These are phyloP conservation scores for Silurus meridionalis DNA, from an alignment of 2,113 vertebrate genomes.

Conservation along the genomic window DNA sequence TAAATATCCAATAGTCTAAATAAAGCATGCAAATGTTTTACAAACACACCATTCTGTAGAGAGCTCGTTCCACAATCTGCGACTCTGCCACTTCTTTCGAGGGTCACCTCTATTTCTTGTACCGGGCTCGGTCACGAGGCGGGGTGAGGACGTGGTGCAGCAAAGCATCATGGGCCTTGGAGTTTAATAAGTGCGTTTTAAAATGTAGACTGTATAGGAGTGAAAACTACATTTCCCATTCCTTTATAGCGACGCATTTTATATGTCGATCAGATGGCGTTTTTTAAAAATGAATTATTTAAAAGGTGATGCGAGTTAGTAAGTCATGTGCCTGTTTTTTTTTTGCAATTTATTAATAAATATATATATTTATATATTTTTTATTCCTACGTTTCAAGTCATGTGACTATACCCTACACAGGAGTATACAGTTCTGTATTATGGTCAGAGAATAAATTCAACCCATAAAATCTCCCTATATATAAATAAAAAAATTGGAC, in stretches of 20 bases:
- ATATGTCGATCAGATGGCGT: no score
- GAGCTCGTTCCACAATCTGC: not conserved
- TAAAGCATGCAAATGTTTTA: not conserved
- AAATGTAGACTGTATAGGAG: accelerated
- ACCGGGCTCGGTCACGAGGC: conserved; percentile 28
- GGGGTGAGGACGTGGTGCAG: conserved; percentile 40
- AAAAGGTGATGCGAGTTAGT: no score
- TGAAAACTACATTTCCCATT: conserved; percentile 40
- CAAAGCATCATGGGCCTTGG: conserved; percentile 43
- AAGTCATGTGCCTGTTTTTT: no score
- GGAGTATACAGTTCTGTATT: not conserved
- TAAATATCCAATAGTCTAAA: not conserved
- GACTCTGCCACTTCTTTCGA: conserved; percentile 33
- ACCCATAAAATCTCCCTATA: no score
- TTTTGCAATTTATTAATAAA: not conserved
- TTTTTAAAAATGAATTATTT: no score
- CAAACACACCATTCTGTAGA: conserved; percentile 60
- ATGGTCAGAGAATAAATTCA: no score
- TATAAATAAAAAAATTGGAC: not conserved
- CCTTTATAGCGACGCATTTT: not conserved
- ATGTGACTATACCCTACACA: not conserved
- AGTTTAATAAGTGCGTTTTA: conserved; percentile 20
- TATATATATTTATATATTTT: no score
- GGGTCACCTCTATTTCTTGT: conserved; percentile 62
- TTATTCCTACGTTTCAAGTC: not conserved